Base-by-base conservation (phyloP, 1,140 invertebrate genomes). In the Cephus cinctus region DNA sequence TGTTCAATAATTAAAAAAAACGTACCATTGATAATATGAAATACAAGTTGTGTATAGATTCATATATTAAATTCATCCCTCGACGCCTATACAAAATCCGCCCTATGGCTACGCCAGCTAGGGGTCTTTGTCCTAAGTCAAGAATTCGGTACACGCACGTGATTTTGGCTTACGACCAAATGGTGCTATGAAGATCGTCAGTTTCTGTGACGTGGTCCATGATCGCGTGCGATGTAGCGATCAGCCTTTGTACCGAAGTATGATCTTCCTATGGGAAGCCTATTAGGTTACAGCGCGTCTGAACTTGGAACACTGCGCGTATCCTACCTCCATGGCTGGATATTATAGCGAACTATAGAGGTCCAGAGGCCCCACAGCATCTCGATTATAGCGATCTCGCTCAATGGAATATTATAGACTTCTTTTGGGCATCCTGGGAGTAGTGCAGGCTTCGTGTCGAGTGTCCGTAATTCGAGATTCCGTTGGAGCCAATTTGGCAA, bases 221-320 rank as follows among this genome's bases (percentile, higher is more conserved):
- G 70, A 76, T 76, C 71, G 71, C 71, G 66, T 67, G 73, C 66
- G 69, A 75, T 74, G 70, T 74, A 61, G 63, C 71, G 73, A 74
- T 75, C 69, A 74, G 63, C 60, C 62, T 71, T 75, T 74, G 65
- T 75, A 65, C 63, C 56, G 39, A 65, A 65, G 57, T 57, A 67
- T 64, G 70, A 76, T 76, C 65, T 71, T 69, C 60, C 62, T 67
- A 56, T 58, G 62, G 59, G 61, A 67, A 67, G 63, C 61, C 65
- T 75, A 75, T 75, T 72, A 52, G 57, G 68, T 75, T 76, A 71
- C 65, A 48, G 35, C 31, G 49, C 23, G 14, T 54, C 49, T 41
- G 18, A 48, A 30, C n/a, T 15, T 36, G 14, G 35, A 54, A 52
- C 40, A 27, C 41, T n/a, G 11, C 19, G 15, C 32, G 25, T 22